A percentile compares a stretch with the other conserved stretches of the same genome.
Evolutionary conservation across 2,888 invertebrate species (phyloP).

Genomic region (Allolobophora icterica): DNA sequence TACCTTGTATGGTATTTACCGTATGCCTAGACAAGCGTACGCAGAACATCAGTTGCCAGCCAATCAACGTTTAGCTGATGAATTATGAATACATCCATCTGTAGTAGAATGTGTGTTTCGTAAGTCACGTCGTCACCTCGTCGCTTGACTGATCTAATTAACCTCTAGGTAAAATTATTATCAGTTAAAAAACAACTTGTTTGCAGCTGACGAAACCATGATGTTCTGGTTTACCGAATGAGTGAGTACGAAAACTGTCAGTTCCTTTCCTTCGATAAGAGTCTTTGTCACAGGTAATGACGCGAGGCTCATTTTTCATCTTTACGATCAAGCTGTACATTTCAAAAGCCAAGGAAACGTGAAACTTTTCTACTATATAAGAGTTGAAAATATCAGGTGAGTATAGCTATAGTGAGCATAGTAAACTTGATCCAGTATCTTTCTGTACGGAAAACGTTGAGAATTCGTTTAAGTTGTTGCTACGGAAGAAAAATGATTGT

Average conservation of each 20-base stretch:
- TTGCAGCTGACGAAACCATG: background rate
- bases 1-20: background rate
- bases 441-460: background rate
- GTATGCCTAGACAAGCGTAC: background rate
- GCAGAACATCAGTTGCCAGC: background rate
- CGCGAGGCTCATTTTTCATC: background rate
- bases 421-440: background rate
- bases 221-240: background rate
- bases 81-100: background rate
- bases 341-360: background rate
- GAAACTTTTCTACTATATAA: background rate
- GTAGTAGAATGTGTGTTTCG: background rate
- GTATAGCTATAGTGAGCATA: background rate
- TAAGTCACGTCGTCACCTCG: background rate
- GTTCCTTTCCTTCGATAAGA: background rate
- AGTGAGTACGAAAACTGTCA: background rate
- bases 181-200: background rate
- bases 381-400: slow-evolving; percentile 17
- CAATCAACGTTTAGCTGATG: background rate
- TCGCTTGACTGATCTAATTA: background rate
- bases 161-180: background rate
- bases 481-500: background rate
- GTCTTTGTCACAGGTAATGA: background rate
- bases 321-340: background rate
- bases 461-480: background rate